Evolutionary conservation across 2,888 invertebrate genomes (phyloP).

Genomic region (Plagodis pulveraria): DNA sequence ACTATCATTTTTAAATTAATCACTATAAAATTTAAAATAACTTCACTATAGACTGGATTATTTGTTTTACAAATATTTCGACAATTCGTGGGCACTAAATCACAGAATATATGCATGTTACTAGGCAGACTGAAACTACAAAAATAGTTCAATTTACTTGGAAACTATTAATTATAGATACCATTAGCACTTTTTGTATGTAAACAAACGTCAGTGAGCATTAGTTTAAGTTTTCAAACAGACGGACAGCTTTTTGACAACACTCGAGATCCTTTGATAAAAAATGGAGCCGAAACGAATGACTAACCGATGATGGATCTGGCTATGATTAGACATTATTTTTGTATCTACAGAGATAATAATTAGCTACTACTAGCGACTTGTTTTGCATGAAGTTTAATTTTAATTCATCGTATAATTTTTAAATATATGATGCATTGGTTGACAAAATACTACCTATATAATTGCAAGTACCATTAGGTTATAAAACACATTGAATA

Average conservation of each 20-base stretch:
- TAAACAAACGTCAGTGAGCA: conserved; percentile 50
- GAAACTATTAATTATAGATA: conserved; percentile 37
- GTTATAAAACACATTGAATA: no score
- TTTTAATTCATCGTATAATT: no score
- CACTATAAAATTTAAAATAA: conserved; percentile 21
- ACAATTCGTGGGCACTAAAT: conserved; percentile 23
- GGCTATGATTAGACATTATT: conserved; percentile 23
- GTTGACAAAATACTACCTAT: no score
- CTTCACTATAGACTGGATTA: conserved; percentile 19
- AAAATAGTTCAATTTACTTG: conserved; percentile 19
- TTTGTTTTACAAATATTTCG: conserved; percentile 21
- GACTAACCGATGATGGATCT: conserved; percentile 12
- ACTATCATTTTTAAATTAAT: conserved; percentile 16
- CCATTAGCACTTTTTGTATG: conserved; percentile 48
- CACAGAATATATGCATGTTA: not conserved
- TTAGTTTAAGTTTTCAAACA: conserved; percentile 50
- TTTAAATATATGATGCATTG: no score
- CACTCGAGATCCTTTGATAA: conserved; percentile 14
- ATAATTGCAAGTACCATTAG: no score
- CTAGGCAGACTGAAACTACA: not conserved
- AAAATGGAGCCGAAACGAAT: conserved; percentile 19
- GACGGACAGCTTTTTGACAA: conserved; percentile 39
- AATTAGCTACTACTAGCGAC: not conserved
- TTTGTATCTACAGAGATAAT: not conserved
- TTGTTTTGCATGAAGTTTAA: no score